phyloP scores from a whole-genome alignment of 2,888 invertebrate species.

The Pinctada fucata region DNA sequence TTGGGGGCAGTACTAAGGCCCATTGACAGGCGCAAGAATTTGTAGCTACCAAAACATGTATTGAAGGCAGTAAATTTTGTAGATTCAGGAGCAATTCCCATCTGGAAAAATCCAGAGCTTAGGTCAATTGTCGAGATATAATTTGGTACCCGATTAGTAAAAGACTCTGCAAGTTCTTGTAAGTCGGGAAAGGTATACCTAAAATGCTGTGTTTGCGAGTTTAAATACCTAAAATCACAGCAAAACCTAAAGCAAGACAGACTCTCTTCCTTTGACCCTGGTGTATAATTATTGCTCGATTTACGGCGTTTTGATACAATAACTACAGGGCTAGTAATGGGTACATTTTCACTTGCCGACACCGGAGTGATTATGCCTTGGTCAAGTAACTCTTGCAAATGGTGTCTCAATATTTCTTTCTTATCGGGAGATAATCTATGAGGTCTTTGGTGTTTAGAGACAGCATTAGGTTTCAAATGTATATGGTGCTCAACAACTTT shows the following conservation, averaged over 20 bases:
- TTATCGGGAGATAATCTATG: conserved; percentile 29
- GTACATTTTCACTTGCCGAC: conserved; percentile 28
- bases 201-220: too few species aligned
- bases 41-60: conserved; percentile 47
- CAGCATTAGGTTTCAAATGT: conserved; percentile 20
- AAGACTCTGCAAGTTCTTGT: conserved; percentile 23
- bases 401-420: conserved; percentile 26
- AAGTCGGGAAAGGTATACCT: conserved; percentile 19
- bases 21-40: too few species aligned
- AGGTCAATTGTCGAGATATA: conserved; percentile 29
- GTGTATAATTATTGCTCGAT: too few species aligned
- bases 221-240: too few species aligned
- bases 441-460: conserved; percentile 23
- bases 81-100: too few species aligned
- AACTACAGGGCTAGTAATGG: conserved; percentile 40
- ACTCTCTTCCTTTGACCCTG: conserved; percentile 37
- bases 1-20: too few species aligned
- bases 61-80: conserved; percentile 46
- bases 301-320: too few species aligned
- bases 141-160: conserved; percentile 27
- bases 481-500: conserved; percentile 19
- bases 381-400: conserved; percentile 30
- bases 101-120: too few species aligned
- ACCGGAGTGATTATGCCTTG: conserved; percentile 42
- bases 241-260: too few species aligned